Base-by-base conservation (phyloP, 2,113 vertebrate species). In the Vimba vimba region DNA sequence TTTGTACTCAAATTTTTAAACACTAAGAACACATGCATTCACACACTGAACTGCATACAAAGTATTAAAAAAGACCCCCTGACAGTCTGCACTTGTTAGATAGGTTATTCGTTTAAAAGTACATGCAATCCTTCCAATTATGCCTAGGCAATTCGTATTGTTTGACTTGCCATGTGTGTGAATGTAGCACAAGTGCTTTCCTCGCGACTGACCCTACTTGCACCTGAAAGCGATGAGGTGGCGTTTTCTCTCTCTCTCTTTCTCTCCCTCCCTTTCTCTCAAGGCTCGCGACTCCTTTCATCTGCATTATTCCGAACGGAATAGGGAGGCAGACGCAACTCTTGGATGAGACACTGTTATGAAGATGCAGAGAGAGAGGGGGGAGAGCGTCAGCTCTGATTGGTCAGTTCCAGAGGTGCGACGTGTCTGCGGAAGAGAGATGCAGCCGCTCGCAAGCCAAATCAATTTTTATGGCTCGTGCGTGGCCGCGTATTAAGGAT, bases 351-450 rank as follows among this genome's bases (percentile, higher is more conserved):
- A 82, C 86, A 82, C 78, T 71, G 76, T 66, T 69, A 57, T 25
- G 47, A 75, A 84, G 82, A 78, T 83, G 62, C 52, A 55, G 87
- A 84, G 59, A 86, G 55, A 39, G 36, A 39, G 39, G 39, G 81
- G 64, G 43, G 47, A 47, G 30, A 73, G 68, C 45, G 23, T 43
- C 68, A 55, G 52, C 33, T 77, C 19, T 85, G 91, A 90, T 86
- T 87, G 89, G 85, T n/a, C 43, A 60, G 50, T 59, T 62, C 50
- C 55, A 33, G 78, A 89, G 83, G 47, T 93, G 94, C 93, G 93
- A 95, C 94, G 95, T 95, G 95, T 95, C 94, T 94, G 55, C 81
- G 88, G 85, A 89, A 90, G 87, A 59, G 36, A 64, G 92, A 93
- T 85, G 74, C 79, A 50, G 84, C 68, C 85, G 89, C 84, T 39